These are phyloP conservation scores for Seira musarum DNA, from an alignment of 2,888 invertebrate species.

Conservation along the genomic window DNA sequence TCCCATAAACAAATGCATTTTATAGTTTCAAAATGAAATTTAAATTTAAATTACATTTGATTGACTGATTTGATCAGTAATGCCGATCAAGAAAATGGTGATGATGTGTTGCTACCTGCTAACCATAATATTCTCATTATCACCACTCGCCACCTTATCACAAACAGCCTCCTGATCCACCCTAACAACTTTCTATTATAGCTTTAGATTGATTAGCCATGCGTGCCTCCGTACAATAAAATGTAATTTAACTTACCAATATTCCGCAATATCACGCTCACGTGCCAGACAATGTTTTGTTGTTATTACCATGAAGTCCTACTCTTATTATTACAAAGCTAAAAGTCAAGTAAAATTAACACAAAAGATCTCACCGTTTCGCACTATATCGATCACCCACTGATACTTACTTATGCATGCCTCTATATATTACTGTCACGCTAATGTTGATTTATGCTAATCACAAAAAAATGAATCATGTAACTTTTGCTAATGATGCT, in stretches of 20 bases:
- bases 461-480: not conserved
- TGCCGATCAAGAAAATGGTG: too few species aligned
- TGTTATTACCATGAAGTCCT: not conserved
- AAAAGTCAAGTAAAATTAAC: not conserved
- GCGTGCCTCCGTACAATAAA: conserved; percentile 1
- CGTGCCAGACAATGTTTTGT: conserved; percentile 31
- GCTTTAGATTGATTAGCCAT: too few species aligned
- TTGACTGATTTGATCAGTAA: too few species aligned
- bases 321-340: not conserved
- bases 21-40: too few species aligned
- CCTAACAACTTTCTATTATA: too few species aligned
- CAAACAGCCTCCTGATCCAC: too few species aligned
- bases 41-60: too few species aligned
- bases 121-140: too few species aligned
- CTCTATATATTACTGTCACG: not conserved
- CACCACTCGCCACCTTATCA: too few species aligned
- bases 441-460: not conserved
- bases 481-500: not conserved
- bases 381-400: not conserved
- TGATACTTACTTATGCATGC: not conserved
- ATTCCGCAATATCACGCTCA: conserved; percentile 37
- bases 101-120: too few species aligned
- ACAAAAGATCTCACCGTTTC: not conserved
- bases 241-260: conserved; percentile 27
- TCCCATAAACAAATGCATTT: too few species aligned